Base-by-base conservation (phyloP, 1,140 invertebrate species). In the Camponotus vicinus region DNA sequence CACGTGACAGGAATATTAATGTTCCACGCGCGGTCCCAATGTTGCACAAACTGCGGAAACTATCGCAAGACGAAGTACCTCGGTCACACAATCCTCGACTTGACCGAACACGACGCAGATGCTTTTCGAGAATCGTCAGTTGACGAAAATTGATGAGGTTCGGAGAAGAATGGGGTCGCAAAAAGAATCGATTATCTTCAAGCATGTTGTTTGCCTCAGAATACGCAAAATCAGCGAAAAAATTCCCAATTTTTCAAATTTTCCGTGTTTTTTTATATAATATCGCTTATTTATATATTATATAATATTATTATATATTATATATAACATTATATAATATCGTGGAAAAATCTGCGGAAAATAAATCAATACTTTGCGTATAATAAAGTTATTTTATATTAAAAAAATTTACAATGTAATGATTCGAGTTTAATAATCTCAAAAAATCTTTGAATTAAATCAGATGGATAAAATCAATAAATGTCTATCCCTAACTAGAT, bases 1-100 rank as follows among this genome's bases (percentile, higher is more conserved):
- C 70, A 88, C 76, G 88, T 86, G 84, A 27, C 76, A 59, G 84
- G 83, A 89, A 89, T 89, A 82, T 89, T 89, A 89, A 89, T 77
- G 83, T 52, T 49, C 27, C 7, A 69, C 71, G 69, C 40, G 32
- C 67, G 75, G 49, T 42, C 75, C 63, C 78, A 63, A 88, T 66
- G 70, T 61, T 71, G 87, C 67, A 73, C 75, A 77, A 85, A 71
- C 67, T 59, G 52, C 49, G 75, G 59, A 85, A 89, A 89, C 88
- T 88, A 89, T 71, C 52, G 61, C 85, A 86, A 89, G 83, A 88
- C 87, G 75, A 73, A 70, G 69, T 75, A n/a, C 55, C 27, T 37
- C 42, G 55, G 55, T 83, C 69, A 61, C 69, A 61, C 67, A 83
- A 83, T 55, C 67, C 40, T 67, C 21, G 55, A 83, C 79, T 73